Base-by-base conservation (phyloP, 2,113 vertebrate genomes). In the Cynopterus brachyotis region DNA sequence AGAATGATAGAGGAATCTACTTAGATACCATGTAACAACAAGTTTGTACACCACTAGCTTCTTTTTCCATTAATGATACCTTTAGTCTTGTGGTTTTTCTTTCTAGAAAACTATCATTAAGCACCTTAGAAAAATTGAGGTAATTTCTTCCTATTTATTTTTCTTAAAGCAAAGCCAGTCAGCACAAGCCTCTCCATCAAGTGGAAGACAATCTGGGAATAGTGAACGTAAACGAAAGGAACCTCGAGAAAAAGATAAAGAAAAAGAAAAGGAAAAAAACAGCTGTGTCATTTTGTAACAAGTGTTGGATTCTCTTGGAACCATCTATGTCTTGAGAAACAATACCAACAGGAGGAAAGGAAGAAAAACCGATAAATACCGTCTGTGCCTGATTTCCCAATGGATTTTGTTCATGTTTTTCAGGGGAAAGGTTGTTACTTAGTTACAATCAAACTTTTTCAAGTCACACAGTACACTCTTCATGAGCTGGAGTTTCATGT, bases 201-300 rank as follows among this genome's bases (percentile, higher is more conserved):
- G 97, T 80, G 98, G 99, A 88, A 99, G 99, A 98, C 99, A 99
- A 96, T 98, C 99, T 82, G 98, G 97, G 26, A 98, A 98, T 35
- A 98, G 96, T 11, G 99, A 99, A 83, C 99, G 99, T 96, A 99
- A 99, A 97, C 97, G 99, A 87, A 99, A 99, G 92, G 99, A 99
- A 95, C 98, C 98, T 26, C 97, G 98, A 19, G 99, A 99, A 99
- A 98, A 99, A 98, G 98, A 98, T 97, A 97, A 98, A 98, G 99
- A 99, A 92, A 99, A 96, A 57, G 98, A 98, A 96, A 99, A 98
- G 37, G 99, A 99, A 70, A 99, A 99, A 98, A 99, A 99, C 92
- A 99, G 99, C 98, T 99, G 99, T 98, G 98, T 99, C 81, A 99
- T 99, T 98, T 99, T 99, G 98, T 99, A 99, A 99, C 96, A 98